Percentiles rank a stretch among this genome's conserved stretches.
These are phyloP conservation scores for Microtus californicus DNA, from an alignment of 2,797 vertebrate species.

Conservation along the genomic window DNA sequence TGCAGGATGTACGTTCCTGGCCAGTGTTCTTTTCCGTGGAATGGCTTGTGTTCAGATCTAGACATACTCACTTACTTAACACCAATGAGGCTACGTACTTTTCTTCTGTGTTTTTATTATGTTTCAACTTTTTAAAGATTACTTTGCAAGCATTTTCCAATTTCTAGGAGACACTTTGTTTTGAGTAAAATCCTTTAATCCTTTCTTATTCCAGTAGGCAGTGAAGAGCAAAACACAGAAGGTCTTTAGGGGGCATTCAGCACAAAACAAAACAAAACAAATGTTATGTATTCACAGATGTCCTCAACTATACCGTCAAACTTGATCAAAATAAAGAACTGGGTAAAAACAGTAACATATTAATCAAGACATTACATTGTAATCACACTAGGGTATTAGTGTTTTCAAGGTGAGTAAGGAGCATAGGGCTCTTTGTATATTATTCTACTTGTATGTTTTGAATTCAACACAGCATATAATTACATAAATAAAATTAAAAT, in stretches of 20 bases:
- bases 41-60: not conserved
- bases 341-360: not conserved
- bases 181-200: conserved; percentile 56
- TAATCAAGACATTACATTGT: not conserved
- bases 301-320: not conserved
- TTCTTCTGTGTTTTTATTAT: conserved; percentile 8
- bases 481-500: no score
- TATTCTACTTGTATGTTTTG: no score
- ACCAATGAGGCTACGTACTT: not conserved
- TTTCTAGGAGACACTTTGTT: conserved; percentile 9
- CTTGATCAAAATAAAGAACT: not conserved
- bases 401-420: not conserved
- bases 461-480: no score
- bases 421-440: no score
- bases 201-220: conserved; percentile 19
- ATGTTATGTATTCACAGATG: not conserved
- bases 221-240: not conserved
- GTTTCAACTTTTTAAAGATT: not conserved
- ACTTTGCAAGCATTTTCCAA: not conserved
- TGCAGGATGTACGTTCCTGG: not conserved
- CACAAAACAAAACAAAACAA: not conserved
- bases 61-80: not conserved
- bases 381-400: not conserved
- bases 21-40: not conserved
- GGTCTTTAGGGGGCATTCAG: not conserved